Evolutionary conservation across 2,797 vertebrate genomes (phyloP).

Genomic region (Xerus rutilus): DNA sequence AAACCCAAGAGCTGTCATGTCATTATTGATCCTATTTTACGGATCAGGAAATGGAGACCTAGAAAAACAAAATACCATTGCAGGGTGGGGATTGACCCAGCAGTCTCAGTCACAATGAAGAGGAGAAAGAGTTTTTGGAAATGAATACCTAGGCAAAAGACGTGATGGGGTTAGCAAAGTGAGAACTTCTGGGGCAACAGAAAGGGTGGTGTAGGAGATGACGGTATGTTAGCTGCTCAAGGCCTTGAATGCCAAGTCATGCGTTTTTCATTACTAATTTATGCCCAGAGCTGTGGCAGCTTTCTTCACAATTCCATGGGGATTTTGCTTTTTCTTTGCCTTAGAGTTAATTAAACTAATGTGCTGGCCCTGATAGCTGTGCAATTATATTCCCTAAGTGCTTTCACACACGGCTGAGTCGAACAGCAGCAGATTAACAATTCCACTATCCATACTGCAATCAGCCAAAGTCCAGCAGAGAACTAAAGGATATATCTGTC

Average conservation of each 20-base stretch:
- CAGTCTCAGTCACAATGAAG: accelerated
- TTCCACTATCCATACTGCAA: not conserved
- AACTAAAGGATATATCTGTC: not conserved
- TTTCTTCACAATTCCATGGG: not conserved
- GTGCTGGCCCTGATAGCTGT: not conserved
- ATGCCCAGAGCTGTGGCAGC: not conserved
- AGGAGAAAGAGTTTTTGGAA: not conserved
- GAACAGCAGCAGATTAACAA: not conserved
- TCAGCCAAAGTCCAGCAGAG: not conserved
- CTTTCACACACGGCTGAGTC: conserved; percentile 46
- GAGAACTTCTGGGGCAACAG: not conserved
- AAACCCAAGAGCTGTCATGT: not conserved
- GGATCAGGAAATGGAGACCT: not conserved
- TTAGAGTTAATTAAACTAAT: conserved; percentile 68
- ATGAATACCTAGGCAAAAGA: not conserved
- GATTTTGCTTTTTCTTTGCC: conserved; percentile 35
- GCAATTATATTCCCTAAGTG: not conserved
- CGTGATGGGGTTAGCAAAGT: accelerated
- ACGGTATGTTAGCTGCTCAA: no score
- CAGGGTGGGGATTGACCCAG: accelerated
- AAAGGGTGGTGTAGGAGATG: accelerated
- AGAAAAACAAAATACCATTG: not conserved
- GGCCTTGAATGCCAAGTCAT: not conserved
- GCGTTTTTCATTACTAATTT: not conserved
- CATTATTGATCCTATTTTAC: not conserved